phyloP scores from a whole-genome alignment of 2,113 vertebrate genomes.

The Hippotragus niger region DNA sequence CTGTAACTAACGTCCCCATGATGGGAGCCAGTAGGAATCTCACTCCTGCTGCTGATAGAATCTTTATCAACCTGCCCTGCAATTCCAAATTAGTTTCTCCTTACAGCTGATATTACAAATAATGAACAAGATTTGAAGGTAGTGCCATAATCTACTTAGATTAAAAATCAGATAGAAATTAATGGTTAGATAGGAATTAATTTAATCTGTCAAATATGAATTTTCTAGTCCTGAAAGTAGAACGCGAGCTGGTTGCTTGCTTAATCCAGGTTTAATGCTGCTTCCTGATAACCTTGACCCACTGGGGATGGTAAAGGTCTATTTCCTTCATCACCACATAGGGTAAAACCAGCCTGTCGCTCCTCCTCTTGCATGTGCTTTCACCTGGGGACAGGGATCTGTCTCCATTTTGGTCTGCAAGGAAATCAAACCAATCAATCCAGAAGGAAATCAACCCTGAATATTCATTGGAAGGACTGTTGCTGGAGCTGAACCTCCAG shows the following conservation, averaged over 20 bases:
- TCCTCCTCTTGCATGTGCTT: rapidly evolving
- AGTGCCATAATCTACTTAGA: background rate
- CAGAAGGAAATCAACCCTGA: background rate
- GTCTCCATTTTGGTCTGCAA: background rate
- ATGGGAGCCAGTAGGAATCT: background rate
- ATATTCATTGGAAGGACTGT: background rate
- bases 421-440: background rate
- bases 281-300: background rate
- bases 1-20: background rate
- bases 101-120: background rate
- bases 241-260: background rate
- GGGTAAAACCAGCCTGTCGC: rapidly evolving
- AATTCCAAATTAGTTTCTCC: background rate
- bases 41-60: background rate
- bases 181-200: background rate
- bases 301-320: background rate
- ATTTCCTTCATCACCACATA: background rate
- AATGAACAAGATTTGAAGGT: background rate
- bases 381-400: background rate
- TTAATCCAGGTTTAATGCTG: background rate
- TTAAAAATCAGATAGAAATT: background rate
- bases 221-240: background rate
- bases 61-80: background rate
- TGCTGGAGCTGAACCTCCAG: background rate
- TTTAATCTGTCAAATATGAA: background rate